Evolutionary conservation across 2,113 vertebrate species (phyloP), one percentile per base, ranked within the genome.

Genomic region (Sorex fumeus): DNA sequence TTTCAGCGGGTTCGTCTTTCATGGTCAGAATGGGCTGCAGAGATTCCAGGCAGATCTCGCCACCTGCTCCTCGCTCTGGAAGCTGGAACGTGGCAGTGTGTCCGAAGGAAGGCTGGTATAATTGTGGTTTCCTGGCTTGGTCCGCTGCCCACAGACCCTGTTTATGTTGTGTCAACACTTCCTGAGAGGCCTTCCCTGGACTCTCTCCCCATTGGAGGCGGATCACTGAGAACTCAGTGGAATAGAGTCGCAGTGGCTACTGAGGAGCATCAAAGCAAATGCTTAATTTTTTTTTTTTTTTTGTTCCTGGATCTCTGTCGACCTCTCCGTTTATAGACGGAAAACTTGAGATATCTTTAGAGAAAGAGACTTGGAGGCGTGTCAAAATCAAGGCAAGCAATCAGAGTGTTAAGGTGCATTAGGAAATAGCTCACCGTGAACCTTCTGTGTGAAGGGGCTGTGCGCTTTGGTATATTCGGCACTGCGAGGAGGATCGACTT

Each of bases 111-210:
- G 95, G 93, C 69, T 74, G 10, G 96, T 95, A 34, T 92, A 91
- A 67, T 94, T 97, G 94, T 88, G 92, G 90, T 95, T 96, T 95
- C 77, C 88, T 77, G 91, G 21, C 2, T 1, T 93, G 72, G 88
- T 76, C 87, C 95, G 71, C 87, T 94, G 72, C 47, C 53, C 74
- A 3, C 94, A 8, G n/a, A 45, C 72, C n/a, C 0, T 92, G 88
- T 91, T 95, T 85, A 45, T 92, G 84, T 94, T 94, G 43, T 87
- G 77, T 97, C 95, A 96, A 84, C 79, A 93, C 66, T 96, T 97
- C 60, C 23, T 92, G 95, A 94, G 93, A 90, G 93, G 84, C 64
- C 78, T 70, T 88, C 78, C 53, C 80, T 50, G 91, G 18, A 40
- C 40, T 40, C 67, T 79, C 87, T 84, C 80, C 23, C 87, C 69